Base-by-base conservation (phyloP, 92 coral and sea anemone species). In the Metridium senile region DNA sequence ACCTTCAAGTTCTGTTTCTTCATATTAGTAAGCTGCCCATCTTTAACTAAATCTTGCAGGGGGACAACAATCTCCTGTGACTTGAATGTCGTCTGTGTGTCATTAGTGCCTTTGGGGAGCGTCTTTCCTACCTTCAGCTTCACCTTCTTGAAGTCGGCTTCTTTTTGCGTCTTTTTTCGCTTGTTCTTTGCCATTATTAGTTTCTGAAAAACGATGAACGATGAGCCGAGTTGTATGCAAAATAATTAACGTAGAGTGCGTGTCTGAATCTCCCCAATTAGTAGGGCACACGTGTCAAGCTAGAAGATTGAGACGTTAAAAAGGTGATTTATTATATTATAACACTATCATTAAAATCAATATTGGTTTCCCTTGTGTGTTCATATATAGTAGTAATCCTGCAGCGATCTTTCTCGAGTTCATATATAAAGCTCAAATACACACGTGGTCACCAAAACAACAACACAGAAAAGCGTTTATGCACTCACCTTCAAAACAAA, bases 111-210 rank as follows among this genome's bases (percentile, higher is more conserved):
- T 34, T 84, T 86, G 35, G 93, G 96, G 2, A 89, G 84, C 67
- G 84, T 89, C 75, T 88, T 89, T 33, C 99, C 99, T 43, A 96
- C 98, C 62, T 88, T 96, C 1, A 96, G 86, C 86, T 93, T 96
- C 71, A 89, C 89, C 68, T 96, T 96, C 81, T 93, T 93, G 62
- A 96, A 96, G 82, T 96, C 98, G 62, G 88, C 89, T 47, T 96
- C 88, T 45, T 85, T 96, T 19, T 87, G 88, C 74, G 86, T 93
- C 77, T 85, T 90, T 73, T 93, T 96, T 33, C 99, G 74, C 54
- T 90, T 96, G 69, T 82, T 96, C 70, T 93, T 95, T 20, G 90
- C 91, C 99, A 94, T 94, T 52, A 49, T 70, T 3, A 54, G 61
- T 19, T 19, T 54, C 4, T 6, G 25, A 54, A 54, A 19, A 54